Evolutionary conservation across 1,140 invertebrate species (phyloP), one percentile per base, ranked within the genome.

Genomic region (Nautilus pompilius): DNA sequence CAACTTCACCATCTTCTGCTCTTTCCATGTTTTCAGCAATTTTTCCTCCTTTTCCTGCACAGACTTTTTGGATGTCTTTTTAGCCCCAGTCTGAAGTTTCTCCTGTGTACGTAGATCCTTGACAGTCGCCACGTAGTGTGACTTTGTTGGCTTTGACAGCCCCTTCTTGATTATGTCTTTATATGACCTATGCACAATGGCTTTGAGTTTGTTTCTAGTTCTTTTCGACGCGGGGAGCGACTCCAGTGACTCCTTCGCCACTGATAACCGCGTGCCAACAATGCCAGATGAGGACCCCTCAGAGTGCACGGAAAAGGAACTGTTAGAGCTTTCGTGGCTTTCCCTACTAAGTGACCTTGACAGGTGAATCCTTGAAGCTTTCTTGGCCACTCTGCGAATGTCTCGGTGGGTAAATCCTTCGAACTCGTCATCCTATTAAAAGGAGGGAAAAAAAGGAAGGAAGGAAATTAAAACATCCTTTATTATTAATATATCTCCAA

Each of bases 351-450:
- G 45, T 54, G 51, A 64, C 41, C 65, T 41, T 30, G 60, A 54
- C 8, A 60, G 45, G 58, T 62, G 55, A 10, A 68, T 33, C 10
- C 58, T 61, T 26, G 57, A 59, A 22, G 73, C 62, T 32, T 71
- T 73, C 30, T 67, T 71, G 58, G 69, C 63, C 57, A 68, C 67
- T 49, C 62, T 49, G 22, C 58, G 63, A 24, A 79, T 64, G 46
- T 83, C 80, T 60, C 68, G 59, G 15, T 41, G 22, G 34, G 75
- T 69, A 64, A 83, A 83, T 6, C 82, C 82, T 55, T 77, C 69
- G 76, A 83, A 83, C 32, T 81, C 78, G 61, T 82, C 81, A 45
- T 83, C 80, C 80, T 83, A 61, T 17, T 66, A 74, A 56, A 63
- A 45, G 58, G 58, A 63, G 62, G 60, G 62, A 58, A 34, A 46